Evolutionary conservation across 1,140 invertebrate genomes (phyloP), one percentile per base, ranked within the genome.

Genomic region (Tribolium madens): DNA sequence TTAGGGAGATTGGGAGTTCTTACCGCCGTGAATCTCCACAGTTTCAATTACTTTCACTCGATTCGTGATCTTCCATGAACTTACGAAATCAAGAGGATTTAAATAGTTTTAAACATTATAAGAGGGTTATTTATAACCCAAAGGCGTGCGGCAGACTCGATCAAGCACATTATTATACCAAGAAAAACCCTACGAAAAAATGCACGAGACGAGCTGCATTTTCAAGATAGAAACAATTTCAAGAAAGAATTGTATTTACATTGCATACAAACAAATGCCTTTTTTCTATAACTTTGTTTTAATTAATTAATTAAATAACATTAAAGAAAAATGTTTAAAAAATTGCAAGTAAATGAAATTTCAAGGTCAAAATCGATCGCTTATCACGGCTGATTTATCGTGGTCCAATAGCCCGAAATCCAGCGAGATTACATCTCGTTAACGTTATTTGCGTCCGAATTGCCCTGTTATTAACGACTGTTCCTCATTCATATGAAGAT

Each of bases 1-100:
- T 64, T 64, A 64, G 57, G 57, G 57, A 64, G 57, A 64, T 64
- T 33, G 57, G 26, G 18, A 26, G 18, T 64, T 64, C 57, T 64
- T 64, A 64, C 57, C 57, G 21, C 53, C 53, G 53, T 60, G 53
- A 60, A 60, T 60, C 53, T 60, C 21, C 57, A 64, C 57, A 9
- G 26, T 64, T 64, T 64, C 57, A 64, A 64, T 64, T 64, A 64
- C 57, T 64, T 64, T 64, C 57, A 64, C 57, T 64, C 57, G 57
- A 33, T 64, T 64, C 57, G 57, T 64, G 57, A 21, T 18, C 57
- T 18, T 31, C 10, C 57, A 64, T 64, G 57, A 64, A 64, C 57
- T 64, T 64, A 12, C 3, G 57, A 33, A 64, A 64, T 64, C 57
- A 64, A n/a, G 36, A 3, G 36, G 36, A 42, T 42, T 42, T 42